Evolutionary conservation across 2,113 vertebrate species (phyloP).

Genomic region (Opisthocomus hoazin): DNA sequence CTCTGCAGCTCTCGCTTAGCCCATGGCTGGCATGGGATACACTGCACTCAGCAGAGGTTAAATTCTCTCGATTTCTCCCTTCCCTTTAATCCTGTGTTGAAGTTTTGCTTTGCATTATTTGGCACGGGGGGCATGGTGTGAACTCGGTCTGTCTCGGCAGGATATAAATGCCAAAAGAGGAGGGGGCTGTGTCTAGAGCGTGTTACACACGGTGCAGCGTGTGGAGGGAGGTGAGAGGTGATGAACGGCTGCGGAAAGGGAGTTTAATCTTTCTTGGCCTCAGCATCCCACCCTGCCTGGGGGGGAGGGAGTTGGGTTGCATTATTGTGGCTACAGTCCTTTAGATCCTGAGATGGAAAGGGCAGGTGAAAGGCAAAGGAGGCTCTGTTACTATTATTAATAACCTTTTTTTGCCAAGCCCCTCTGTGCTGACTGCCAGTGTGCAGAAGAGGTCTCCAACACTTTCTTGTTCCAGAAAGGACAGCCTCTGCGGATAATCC

Average conservation of each 20-base stretch:
- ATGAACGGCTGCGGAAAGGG: not conserved
- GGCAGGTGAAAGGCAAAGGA: slow-evolving; percentile 17
- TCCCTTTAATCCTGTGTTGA: not conserved
- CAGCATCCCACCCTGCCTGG: not conserved
- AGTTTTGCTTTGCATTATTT: not conserved
- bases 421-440: not conserved
- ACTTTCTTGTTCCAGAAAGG: slow-evolving; percentile 1
- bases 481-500: not conserved
- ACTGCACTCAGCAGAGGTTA: not conserved
- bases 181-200: not conserved
- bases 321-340: slow-evolving; percentile 3
- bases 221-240: not conserved
- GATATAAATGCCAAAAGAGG: not conserved
- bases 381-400: not conserved
- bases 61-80: not conserved
- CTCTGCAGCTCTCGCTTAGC: not conserved
- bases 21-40: accelerated
- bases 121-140: not conserved
- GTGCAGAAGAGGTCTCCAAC: not conserved
- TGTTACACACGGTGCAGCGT: not conserved
- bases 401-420: not conserved
- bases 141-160: not conserved
- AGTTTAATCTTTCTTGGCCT: not conserved
- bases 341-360: not conserved
- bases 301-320: not conserved